These are phyloP conservation scores for Parapsyche elsis DNA, from an alignment of 1,140 invertebrate genomes.

Conservation along the genomic window DNA sequence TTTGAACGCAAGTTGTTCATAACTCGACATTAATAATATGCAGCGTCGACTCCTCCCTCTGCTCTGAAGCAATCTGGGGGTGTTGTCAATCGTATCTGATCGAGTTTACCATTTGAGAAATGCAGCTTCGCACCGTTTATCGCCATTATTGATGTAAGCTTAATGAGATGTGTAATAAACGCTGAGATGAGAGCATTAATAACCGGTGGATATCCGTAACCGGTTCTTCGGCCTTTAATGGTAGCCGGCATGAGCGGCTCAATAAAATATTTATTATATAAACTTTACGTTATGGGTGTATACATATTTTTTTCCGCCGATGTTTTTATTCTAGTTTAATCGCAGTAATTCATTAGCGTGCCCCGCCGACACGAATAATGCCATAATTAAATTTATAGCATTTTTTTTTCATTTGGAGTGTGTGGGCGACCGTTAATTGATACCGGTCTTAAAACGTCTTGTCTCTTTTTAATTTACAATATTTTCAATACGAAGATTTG, in stretches of 20 bases:
- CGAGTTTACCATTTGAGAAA: conserved; percentile 4
- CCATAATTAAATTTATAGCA: conserved; percentile 44
- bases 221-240: conserved; percentile 23
- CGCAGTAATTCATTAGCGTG: conserved; percentile 40
- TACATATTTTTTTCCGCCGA: background rate
- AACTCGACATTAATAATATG: too few relatives aligned
- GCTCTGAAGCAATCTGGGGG: too few relatives aligned
- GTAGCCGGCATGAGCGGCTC: conserved; percentile 2
- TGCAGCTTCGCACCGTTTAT: conserved; percentile 42
- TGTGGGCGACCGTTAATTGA: background rate
- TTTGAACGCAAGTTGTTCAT: too few relatives aligned
- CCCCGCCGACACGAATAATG: conserved; percentile 39
- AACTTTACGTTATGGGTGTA: background rate
- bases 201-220: conserved; percentile 39
- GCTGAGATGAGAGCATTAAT: conserved; percentile 48
- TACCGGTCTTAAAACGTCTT: too few relatives aligned
- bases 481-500: too few relatives aligned
- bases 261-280: conserved; percentile 35
- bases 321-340: conserved; percentile 19
- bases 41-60: too few relatives aligned
- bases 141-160: conserved; percentile 47
- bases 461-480: too few relatives aligned
- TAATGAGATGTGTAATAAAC: conserved; percentile 55
- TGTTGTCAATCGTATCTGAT: background rate
- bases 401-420: conserved; percentile 11